Conservation (phyloP, 2,113 vertebrate genomes). For the Odocoileus virginianus region DNA sequence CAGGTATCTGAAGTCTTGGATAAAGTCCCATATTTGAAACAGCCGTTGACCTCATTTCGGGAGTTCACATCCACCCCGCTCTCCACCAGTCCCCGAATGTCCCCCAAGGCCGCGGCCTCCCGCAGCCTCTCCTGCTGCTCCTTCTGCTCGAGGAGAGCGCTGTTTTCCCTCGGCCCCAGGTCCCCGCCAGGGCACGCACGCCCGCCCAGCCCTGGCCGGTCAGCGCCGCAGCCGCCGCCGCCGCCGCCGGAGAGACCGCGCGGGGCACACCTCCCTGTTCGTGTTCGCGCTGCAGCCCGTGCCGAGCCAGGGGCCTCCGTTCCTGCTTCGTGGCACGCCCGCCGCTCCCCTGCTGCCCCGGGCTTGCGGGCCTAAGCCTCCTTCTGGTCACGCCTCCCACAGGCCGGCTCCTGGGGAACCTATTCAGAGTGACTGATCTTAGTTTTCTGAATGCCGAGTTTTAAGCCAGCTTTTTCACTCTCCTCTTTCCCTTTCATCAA, state of each 20-base stretch:
- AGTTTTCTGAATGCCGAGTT: not conserved
- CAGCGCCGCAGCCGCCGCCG: slow-evolving; percentile 40
- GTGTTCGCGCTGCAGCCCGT: not conserved
- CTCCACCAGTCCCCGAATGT: slow-evolving; percentile 91
- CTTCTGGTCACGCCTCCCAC: slow-evolving; percentile 18
- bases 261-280: not conserved
- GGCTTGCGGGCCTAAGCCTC: slow-evolving; percentile 41
- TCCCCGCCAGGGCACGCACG: slow-evolving; percentile 53
- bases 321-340: not conserved
- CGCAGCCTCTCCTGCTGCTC: slow-evolving; percentile 93
- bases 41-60: slow-evolving; percentile 97
- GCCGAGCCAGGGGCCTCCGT: not conserved
- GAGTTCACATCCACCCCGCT: slow-evolving; percentile 91
- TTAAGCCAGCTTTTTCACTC: not conserved
- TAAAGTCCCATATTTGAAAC: not conserved
- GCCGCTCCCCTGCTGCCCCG: not conserved
- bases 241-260: not conserved
- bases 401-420: slow-evolving; percentile 79
- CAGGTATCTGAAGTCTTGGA: not conserved
- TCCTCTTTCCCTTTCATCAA: not conserved
- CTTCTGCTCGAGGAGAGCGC: slow-evolving; percentile 86
- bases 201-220: not conserved
- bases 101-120: slow-evolving; percentile 94
- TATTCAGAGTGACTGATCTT: slow-evolving; percentile 76
- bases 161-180: slow-evolving; percentile 80